Percentiles rank a stretch among this genome's conserved stretches.
phyloP scores from a whole-genome alignment of 1,140 invertebrate genomes.

The Batillaria attramentaria region DNA sequence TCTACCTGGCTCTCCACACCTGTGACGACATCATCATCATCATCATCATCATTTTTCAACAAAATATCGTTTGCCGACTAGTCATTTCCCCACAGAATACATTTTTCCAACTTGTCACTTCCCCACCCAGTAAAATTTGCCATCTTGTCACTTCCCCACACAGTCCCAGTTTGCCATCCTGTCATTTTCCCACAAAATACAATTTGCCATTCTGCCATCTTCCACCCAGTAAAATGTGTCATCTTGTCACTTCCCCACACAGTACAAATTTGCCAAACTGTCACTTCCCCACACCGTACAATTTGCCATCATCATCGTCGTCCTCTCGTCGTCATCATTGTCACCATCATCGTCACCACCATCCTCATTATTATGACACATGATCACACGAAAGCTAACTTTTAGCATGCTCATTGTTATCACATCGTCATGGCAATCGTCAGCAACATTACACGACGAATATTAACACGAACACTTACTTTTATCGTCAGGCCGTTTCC shows the following conservation, averaged over 20 bases:
- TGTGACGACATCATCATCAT: neutral
- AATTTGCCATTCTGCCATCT: too few relatives aligned
- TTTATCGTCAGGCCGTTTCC: slow-evolving; percentile 45
- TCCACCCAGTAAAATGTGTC: too few relatives aligned
- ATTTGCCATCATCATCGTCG: neutral
- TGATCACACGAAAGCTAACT: too few relatives aligned
- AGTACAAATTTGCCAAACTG: too few relatives aligned
- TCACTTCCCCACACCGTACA: neutral
- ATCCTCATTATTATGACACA: neutral
- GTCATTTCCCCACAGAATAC: neutral
- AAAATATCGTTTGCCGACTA: slow-evolving; percentile 17
- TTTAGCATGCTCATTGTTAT: too few relatives aligned
- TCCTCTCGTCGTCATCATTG: neutral
- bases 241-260: too few relatives aligned
- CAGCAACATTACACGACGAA: too few relatives aligned
- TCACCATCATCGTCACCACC: neutral
- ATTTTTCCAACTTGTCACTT: neutral
- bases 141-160: too few relatives aligned
- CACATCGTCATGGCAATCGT: too few relatives aligned
- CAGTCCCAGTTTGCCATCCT: too few relatives aligned
- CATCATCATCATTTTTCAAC: slow-evolving; percentile 25
- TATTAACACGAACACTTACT: too few relatives aligned
- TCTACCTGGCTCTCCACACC: slow-evolving; percentile 22
- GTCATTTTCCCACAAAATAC: too few relatives aligned
- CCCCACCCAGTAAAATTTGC: neutral